Percentiles rank a stretch among this genome's conserved stretches.
These are phyloP conservation scores for Drosophila nikananu DNA, from an alignment of 1,140 invertebrate genomes.

Conservation along the genomic window DNA sequence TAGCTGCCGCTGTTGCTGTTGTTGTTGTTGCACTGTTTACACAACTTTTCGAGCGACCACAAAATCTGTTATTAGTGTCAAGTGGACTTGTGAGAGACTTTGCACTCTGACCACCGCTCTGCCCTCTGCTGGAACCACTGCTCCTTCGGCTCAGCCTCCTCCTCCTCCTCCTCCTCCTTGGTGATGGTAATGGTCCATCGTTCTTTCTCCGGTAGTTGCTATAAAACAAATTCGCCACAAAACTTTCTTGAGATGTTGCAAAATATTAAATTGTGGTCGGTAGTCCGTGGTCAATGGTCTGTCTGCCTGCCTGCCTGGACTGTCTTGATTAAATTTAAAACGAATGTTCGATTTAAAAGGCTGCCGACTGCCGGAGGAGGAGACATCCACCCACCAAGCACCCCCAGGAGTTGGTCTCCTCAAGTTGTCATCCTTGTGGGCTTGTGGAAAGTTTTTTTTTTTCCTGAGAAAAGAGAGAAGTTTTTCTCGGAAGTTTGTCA, in stretches of 20 bases:
- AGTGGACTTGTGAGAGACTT: constrained; percentile 75
- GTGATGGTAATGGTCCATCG: constrained; percentile 14
- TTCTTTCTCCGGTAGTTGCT: constrained; percentile 17
- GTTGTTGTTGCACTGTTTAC: constrained; percentile 61
- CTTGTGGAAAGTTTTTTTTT: constrained; percentile 4
- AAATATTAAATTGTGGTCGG: constrained; percentile 71
- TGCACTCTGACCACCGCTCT: constrained; percentile 53
- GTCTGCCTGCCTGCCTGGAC: neutral
- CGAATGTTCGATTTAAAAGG: constrained; percentile 63
- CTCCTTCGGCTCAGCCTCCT: too few relatives aligned
- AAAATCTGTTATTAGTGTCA: constrained; percentile 82
- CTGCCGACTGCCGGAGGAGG: neutral
- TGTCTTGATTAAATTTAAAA: constrained; percentile 51
- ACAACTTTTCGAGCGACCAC: constrained; percentile 74
- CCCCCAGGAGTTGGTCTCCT: constrained; percentile 16
- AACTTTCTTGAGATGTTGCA: constrained; percentile 59
- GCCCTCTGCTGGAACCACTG: neutral
- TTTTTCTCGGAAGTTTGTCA: constrained; percentile 15
- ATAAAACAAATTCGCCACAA: constrained; percentile 46
- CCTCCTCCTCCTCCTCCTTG: neutral
- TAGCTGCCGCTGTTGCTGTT: constrained; percentile 12
- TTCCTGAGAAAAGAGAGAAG: neutral
- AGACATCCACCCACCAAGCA: neutral
- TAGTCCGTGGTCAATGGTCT: neutral
- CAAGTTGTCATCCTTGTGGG: constrained; percentile 30